Evolutionary conservation across 2,113 vertebrate genomes (phyloP).

Genomic region (Nycticryphes semicollaris): DNA sequence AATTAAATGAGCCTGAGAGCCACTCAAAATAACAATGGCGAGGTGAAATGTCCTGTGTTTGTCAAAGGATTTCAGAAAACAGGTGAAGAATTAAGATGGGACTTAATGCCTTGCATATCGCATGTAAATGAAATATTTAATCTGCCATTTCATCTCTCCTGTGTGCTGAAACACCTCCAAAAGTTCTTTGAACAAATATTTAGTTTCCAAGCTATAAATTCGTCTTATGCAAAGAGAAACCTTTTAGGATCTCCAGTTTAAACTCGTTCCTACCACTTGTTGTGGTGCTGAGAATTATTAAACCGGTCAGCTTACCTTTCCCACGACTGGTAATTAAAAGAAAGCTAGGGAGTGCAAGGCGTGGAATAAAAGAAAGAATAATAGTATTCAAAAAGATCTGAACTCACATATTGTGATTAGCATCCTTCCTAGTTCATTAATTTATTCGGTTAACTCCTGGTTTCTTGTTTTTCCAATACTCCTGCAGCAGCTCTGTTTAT

Average conservation of each 20-base stretch:
- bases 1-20: background rate
- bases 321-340: slow-evolving; percentile 45
- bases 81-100: slow-evolving; percentile 43
- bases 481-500: background rate
- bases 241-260: slow-evolving; percentile 62
- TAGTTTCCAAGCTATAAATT: slow-evolving; percentile 66
- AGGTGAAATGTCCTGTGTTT: slow-evolving; percentile 19
- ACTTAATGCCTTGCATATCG: background rate
- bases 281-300: slow-evolving; percentile 39
- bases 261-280: slow-evolving; percentile 51
- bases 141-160: slow-evolving; percentile 47
- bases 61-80: slow-evolving; percentile 48
- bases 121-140: slow-evolving; percentile 53
- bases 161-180: slow-evolving; percentile 39
- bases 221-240: slow-evolving; percentile 64
- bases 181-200: slow-evolving; percentile 66
- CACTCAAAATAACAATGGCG: background rate
- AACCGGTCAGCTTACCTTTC: slow-evolving; percentile 61
- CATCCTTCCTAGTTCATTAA: background rate
- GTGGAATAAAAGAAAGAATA: background rate
- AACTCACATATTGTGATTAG: background rate
- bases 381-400: background rate
- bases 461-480: background rate
- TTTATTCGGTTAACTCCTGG: background rate
- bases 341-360: background rate